Evolutionary conservation across 2,888 invertebrate genomes (phyloP).

Genomic region (Euspilapteryx auroguttella): DNA sequence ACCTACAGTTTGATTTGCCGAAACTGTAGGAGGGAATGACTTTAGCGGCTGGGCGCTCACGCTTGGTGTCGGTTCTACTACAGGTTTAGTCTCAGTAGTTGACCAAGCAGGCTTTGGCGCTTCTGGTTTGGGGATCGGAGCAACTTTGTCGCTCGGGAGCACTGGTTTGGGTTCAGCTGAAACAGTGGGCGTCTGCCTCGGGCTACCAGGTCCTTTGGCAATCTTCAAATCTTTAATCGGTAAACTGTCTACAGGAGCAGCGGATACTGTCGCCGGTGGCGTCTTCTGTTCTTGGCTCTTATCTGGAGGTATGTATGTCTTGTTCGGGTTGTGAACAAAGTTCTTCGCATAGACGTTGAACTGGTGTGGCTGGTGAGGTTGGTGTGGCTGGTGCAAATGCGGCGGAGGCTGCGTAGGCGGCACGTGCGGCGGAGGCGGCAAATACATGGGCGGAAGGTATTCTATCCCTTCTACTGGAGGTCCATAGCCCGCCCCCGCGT

Average conservation of each 20-base stretch:
- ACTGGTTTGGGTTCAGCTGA: constrained; percentile 18
- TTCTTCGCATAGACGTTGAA: constrained; percentile 56
- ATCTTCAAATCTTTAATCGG: constrained; percentile 50
- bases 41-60: neutral
- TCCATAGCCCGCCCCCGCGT: constrained; percentile 30
- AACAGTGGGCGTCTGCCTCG: constrained; percentile 29
- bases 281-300: constrained; percentile 26
- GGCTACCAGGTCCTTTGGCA: constrained; percentile 30
- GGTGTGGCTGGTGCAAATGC: constrained; percentile 28
- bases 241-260: constrained; percentile 27
- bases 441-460: constrained; percentile 44
- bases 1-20: constrained; percentile 19
- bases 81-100: constrained; percentile 21
- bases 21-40: constrained; percentile 23
- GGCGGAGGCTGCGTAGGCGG: constrained; percentile 29
- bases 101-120: constrained; percentile 31
- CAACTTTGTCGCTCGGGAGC: constrained; percentile 21
- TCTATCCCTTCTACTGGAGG: constrained; percentile 41
- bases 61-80: constrained; percentile 1
- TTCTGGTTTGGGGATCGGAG: constrained; percentile 25
- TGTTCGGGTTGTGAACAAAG: constrained; percentile 35
- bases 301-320: constrained; percentile 20
- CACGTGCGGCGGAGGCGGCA: constrained; percentile 35
- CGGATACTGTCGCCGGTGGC: constrained; percentile 17
- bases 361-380: constrained; percentile 34